Conservation (phyloP, 2,797 vertebrate genomes). For the Helostoma temminkii region DNA sequence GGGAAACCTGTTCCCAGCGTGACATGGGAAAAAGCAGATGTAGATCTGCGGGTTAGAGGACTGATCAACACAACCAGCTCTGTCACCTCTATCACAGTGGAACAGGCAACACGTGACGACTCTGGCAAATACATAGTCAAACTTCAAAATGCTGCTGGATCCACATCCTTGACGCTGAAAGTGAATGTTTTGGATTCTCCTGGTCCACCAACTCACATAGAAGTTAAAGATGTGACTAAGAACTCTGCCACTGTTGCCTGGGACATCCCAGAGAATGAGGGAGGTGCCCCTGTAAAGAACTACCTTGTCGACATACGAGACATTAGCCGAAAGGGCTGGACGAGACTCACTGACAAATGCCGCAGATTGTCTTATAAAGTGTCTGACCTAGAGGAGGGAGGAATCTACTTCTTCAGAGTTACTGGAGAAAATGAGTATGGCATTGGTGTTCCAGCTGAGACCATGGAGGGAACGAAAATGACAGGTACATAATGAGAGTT, state of each 20-base stretch:
- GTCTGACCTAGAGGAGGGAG: slow-evolving; percentile 92
- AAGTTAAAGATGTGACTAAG: slow-evolving; percentile 92
- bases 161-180: slow-evolving; percentile 89
- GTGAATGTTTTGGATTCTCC: slow-evolving; percentile 97
- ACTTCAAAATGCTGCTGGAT: slow-evolving; percentile 91
- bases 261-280: slow-evolving; percentile 98
- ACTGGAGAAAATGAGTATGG: slow-evolving; percentile 96
- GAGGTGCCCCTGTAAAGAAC: slow-evolving; percentile 93
- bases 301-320: slow-evolving; percentile 96
- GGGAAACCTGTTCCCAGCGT: slow-evolving; percentile 93
- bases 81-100: slow-evolving; percentile 91
- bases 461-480: slow-evolving; percentile 94
- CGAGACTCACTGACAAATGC: slow-evolving; percentile 92
- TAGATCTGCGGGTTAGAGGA: slow-evolving; percentile 92
- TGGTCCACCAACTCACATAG: slow-evolving; percentile 89
- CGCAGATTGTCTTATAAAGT: slow-evolving; percentile 92
- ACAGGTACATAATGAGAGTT: slow-evolving; percentile 85
- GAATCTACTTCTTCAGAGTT: slow-evolving; percentile 96
- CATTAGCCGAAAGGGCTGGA: slow-evolving; percentile 96
- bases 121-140: slow-evolving; percentile 96
- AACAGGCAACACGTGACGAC: slow-evolving; percentile 93
- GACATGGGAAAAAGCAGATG: slow-evolving; percentile 93
- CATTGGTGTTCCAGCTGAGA: slow-evolving; percentile 90
- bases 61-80: slow-evolving; percentile 89
- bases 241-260: slow-evolving; percentile 92